A percentile compares a stretch with the other conserved stretches of the same genome.
Evolutionary conservation across 2,888 invertebrate genomes (phyloP).

Genomic region (Clostera curtula): DNA sequence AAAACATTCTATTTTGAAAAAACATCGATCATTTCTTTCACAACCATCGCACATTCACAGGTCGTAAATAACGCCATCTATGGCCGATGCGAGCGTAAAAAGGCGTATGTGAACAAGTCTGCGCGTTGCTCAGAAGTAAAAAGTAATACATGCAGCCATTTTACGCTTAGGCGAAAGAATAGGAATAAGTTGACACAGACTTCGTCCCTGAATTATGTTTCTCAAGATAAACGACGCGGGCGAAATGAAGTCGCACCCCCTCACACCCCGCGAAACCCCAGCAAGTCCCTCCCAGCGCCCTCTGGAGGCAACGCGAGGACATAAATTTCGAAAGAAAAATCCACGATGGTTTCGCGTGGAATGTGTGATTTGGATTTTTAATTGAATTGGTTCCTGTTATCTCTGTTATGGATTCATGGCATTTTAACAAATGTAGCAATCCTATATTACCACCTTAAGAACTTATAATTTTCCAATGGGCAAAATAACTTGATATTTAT

Average conservation of each 20-base stretch:
- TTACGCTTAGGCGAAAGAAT: conserved; percentile 73
- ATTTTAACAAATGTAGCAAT: too few relatives aligned
- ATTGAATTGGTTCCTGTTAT: conserved; percentile 55
- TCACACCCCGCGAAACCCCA: conserved; percentile 23
- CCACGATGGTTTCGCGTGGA: conserved; percentile 62
- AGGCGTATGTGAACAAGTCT: not conserved
- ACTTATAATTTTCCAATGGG: too few relatives aligned
- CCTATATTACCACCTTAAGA: too few relatives aligned
- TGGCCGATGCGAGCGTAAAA: not conserved
- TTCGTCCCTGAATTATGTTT: conserved; percentile 78
- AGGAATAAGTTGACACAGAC: conserved; percentile 76
- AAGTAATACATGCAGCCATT: conserved; percentile 60
- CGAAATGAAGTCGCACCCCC: conserved; percentile 81
- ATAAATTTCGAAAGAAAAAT: conserved; percentile 74
- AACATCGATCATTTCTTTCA: conserved; percentile 1
- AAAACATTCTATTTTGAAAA: too few relatives aligned
- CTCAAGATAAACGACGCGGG: conserved; percentile 82
- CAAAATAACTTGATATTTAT: too few relatives aligned
- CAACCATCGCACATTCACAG: conserved; percentile 3
- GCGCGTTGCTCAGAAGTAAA: too few relatives aligned
- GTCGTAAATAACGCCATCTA: conserved; percentile 9
- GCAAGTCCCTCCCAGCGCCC: conserved; percentile 35
- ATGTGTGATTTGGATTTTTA: conserved; percentile 73
- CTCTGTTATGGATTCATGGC: conserved; percentile 19
- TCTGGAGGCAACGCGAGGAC: conserved; percentile 52